Base-by-base conservation (phyloP, 2,888 invertebrate species). In the Parnassius smintheus region DNA sequence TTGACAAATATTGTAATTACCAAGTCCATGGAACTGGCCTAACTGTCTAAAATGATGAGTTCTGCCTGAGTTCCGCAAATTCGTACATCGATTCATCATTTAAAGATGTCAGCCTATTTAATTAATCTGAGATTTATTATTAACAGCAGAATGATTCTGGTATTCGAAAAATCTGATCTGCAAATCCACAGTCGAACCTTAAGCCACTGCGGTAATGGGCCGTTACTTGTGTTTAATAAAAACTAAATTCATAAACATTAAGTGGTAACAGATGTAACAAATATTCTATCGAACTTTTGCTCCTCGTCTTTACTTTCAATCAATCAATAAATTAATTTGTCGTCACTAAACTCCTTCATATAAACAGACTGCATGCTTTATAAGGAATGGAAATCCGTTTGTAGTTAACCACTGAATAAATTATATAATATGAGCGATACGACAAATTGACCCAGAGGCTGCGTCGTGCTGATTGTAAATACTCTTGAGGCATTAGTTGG, bases 41-140 rank as follows among this genome's bases (percentile, higher is more conserved):
- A 82, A 81, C 80, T 78, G 81, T 78, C 72, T 71, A 70, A 73
- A 75, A 73, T 68, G 69, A n/a, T n/a, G n/a, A n/a, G n/a, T n/a
- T n/a, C n/a, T 70, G 72, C 72, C 70, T 67, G 13, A 66, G 68
- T 65, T 59, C 70, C 65, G 66, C 41, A 50, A 56, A 54, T 45
- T 59, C 62, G 62, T 56, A 64, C 72, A 79, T 83, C 83, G 79
- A 86, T 86, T 84, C 83, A 82, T 86, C 86, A 86, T 85, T 78
- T 79, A 78, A 82, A 85, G 83, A 83, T 80, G 84, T 82, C 82
- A 79, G 73, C 75, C 70, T 73, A 79, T 85, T 86, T 85, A 86
- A 86, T 87, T 86, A 87, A 86, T 86, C 83, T 75, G 65, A 74
- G 77, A 83, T 81, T 85, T 80, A 85, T 83, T 80, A 82, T 73